These are phyloP conservation scores for Cydia amplana DNA, from an alignment of 1,140 invertebrate species.

Conservation along the genomic window DNA sequence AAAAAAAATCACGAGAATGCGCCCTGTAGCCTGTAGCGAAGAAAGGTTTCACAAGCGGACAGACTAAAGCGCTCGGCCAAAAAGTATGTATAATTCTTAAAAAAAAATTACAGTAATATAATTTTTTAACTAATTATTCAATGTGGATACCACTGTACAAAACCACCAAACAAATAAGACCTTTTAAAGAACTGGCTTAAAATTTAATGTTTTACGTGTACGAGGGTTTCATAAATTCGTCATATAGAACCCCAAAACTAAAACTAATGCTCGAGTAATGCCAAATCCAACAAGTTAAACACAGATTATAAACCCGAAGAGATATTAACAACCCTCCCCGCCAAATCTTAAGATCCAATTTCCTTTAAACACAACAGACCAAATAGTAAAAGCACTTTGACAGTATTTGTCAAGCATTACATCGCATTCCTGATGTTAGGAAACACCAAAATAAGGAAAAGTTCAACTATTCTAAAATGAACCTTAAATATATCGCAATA, in stretches of 20 bases:
- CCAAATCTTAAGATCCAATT: neutral
- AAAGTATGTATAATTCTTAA: too few relatives aligned
- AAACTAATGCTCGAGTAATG: constrained; percentile 24
- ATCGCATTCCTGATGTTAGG: constrained; percentile 59
- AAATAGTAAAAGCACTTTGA: constrained; percentile 46
- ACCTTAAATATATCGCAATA: neutral
- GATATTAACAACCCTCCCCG: neutral
- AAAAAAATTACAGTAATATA: too few relatives aligned
- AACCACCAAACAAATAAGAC: too few relatives aligned
- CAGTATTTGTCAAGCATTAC: constrained; percentile 61
- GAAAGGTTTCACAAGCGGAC: too few relatives aligned
- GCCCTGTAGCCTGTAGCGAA: too few relatives aligned
- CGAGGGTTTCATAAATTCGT: neutral
- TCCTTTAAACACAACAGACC: neutral
- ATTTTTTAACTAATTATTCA: too few relatives aligned
- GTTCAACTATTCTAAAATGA: neutral
- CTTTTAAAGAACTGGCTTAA: neutral
- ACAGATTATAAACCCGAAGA: neutral
- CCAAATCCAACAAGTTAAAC: constrained; percentile 28
- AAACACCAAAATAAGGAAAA: neutral
- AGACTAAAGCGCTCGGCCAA: too few relatives aligned
- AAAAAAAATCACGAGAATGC: too few relatives aligned
- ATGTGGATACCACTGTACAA: too few relatives aligned
- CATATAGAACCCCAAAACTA: neutral
- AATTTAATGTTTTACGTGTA: neutral